Conservation (phyloP, 2,797 vertebrate genomes). For the Dromococcyx pavoninus region DNA sequence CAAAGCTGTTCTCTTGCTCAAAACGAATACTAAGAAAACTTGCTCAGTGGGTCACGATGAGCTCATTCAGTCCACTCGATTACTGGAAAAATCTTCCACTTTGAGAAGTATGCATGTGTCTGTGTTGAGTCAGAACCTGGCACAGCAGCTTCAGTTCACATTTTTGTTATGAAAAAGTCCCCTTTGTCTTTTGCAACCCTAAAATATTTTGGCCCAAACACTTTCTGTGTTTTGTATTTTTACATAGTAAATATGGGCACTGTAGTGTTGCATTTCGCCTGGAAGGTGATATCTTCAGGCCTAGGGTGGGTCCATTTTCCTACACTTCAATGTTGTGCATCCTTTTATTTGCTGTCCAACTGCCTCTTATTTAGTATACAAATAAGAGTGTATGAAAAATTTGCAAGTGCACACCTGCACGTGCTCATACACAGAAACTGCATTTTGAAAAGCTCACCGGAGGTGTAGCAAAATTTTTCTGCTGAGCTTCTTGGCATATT, state of each 20-base stretch:
- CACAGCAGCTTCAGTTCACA: conserved; percentile 24
- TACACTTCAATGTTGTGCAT: not conserved
- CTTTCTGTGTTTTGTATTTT: not conserved
- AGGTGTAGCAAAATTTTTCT: not conserved
- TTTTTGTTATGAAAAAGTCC: conserved; percentile 55
- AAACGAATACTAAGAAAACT: conserved; percentile 51
- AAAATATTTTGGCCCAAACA: not conserved
- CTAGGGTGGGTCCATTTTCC: not conserved
- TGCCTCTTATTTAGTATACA: not conserved
- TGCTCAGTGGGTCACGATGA: conserved; percentile 63
- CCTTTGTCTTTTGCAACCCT: conserved; percentile 28
- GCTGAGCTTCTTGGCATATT: not conserved
- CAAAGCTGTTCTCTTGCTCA: conserved; percentile 45
- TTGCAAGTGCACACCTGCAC: not conserved
- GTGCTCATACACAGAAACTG: not conserved
- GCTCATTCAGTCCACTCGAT: conserved; percentile 56
- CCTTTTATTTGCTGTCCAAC: not conserved
- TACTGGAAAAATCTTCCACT: conserved; percentile 68
- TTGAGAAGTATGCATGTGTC: conserved; percentile 33
- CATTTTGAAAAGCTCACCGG: not conserved
- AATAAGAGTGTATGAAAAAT: not conserved
- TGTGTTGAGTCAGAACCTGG: conserved; percentile 66
- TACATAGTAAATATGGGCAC: not conserved
- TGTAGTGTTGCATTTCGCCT: not conserved
- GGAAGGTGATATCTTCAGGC: not conserved